Conservation (phyloP, 2,113 vertebrate genomes). For the Lophotis ruficrista region DNA sequence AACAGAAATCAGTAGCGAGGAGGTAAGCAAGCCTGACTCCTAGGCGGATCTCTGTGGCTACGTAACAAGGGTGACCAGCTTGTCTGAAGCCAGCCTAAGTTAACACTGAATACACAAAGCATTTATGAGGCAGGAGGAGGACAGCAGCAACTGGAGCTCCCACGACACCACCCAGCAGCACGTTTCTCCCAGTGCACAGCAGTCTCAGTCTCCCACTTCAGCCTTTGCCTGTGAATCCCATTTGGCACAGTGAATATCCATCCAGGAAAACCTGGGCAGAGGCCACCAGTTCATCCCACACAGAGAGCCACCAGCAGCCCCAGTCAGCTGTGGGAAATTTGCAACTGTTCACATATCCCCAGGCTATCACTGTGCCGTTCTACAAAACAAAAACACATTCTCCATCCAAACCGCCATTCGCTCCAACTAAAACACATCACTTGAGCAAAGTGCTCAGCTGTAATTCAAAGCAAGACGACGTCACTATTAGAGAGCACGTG, state of each 20-base stretch:
- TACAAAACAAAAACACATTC: not conserved
- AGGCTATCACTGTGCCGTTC: not conserved
- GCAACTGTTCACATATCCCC: not conserved
- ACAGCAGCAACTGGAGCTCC: not conserved
- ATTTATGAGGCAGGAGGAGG: not conserved
- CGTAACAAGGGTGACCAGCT: not conserved
- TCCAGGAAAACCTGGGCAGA: not conserved
- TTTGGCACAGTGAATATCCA: not conserved
- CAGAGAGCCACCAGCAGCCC: not conserved
- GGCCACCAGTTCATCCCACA: not conserved
- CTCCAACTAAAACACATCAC: not conserved
- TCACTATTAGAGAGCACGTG: not conserved
- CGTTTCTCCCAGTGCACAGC: fast-evolving
- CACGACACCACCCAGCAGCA: not conserved
- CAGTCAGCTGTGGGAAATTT: not conserved
- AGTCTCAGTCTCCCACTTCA: not conserved
- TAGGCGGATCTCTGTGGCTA: not conserved
- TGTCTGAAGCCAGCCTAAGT: not conserved
- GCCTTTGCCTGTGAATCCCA: not conserved
- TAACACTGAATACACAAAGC: not conserved
- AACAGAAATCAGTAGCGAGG: not conserved
- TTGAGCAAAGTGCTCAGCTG: not conserved
- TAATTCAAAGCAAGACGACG: not conserved
- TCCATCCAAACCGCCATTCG: not conserved
- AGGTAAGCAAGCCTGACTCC: not conserved